Evolutionary conservation across 2,113 vertebrate species (phyloP), one percentile per base, ranked within the genome.

Genomic region (Apaloderma vittatum): DNA sequence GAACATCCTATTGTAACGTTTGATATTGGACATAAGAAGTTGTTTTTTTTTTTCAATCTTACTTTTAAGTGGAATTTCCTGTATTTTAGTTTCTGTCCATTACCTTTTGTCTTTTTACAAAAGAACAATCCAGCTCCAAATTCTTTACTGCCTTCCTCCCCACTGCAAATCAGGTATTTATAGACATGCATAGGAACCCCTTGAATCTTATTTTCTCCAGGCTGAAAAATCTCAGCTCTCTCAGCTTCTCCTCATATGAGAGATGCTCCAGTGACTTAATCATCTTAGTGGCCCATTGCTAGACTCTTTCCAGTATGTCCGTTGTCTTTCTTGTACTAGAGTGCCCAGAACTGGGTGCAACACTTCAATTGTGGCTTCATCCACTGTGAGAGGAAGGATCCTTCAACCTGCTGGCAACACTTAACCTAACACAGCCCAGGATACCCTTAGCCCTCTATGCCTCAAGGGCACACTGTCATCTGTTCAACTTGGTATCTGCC

Each of bases 351-450:
- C 18, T 65, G 34, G 13, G 57, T 37, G 11, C 20, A 75, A 48
- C 10, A 18, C 11, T 73, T 65, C 22, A 49, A 37, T 37, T 58
- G 19, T 32, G 12, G 16, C 19, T 24, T 86, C 34, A 55, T 7
- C 11, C 43, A 36, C 21, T 54, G 32, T 15, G 26, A 85, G 17
- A 11, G 7, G 27, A 52, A 77, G 12, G 19, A 58, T 46, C 14
- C 29, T 15, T 62, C 1, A 0, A 19, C 18, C 43, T 51, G 6
- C 48, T 58, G n/a, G 22, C 3, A 58, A 34, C 5, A 40, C 3
- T 67, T 43, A 29, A 43, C 26, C 15, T 75, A 52, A 32, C 23
- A 43, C 11, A 40, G 6, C 11, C 27, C 17, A 36, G 27, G 48
- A 62, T 66, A 23, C 5, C 12, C 18, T 63, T 75, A 81, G 11